Conservation (phyloP, 2,888 invertebrate genomes). For the Lasioglossum morio region DNA sequence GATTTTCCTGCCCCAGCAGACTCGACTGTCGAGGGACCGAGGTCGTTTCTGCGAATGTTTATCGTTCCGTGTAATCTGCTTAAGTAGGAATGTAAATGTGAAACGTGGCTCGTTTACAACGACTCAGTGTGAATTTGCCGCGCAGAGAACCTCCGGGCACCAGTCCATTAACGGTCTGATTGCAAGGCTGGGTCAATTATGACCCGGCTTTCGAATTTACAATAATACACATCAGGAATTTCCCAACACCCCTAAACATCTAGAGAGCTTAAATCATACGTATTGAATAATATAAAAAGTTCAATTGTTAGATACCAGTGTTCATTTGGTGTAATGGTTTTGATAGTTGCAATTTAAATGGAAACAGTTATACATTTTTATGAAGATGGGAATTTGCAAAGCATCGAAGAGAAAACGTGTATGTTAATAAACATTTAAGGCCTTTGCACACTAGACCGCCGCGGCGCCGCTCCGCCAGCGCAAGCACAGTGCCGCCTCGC, state of each 20-base stretch:
- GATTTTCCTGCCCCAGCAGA: conserved; percentile 10
- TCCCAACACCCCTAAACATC: neutral
- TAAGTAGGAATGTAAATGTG: conserved; percentile 36
- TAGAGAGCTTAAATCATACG: neutral
- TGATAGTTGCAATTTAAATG: neutral
- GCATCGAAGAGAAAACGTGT: neutral
- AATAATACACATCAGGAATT: neutral
- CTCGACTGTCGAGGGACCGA: neutral
- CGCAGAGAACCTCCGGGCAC: neutral
- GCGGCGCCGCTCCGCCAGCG: too few relatives aligned
- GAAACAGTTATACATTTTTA: neutral
- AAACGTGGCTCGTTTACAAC: neutral
- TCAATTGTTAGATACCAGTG: neutral
- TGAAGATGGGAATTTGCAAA: neutral
- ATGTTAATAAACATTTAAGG: neutral
- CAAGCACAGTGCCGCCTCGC: too few relatives aligned
- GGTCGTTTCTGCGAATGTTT: conserved; percentile 18
- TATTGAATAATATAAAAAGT: neutral
- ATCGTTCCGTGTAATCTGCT: conserved; percentile 27
- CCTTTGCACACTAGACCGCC: too few relatives aligned
- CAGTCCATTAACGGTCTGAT: neutral
- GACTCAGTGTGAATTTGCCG: neutral
- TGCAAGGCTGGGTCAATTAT: neutral
- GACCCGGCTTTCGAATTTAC: neutral
- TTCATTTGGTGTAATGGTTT: neutral